Percentiles rank a stretch among this genome's conserved stretches.
These are phyloP conservation scores for Steinernema feltiae DNA, from an alignment of 1,140 invertebrate species.

Conservation along the genomic window DNA sequence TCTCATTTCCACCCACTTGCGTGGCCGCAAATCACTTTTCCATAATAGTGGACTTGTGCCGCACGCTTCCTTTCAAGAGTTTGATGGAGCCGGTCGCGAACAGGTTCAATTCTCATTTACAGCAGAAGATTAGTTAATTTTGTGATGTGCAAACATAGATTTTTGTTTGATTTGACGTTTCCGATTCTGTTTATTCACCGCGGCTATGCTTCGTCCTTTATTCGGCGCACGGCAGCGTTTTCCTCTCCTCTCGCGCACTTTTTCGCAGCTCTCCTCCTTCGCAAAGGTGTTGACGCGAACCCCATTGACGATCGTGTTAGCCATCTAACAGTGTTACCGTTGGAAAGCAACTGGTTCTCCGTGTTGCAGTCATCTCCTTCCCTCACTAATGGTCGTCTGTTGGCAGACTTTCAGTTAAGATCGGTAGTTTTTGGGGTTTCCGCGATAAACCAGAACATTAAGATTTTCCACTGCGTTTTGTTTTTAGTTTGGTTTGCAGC, in stretches of 20 bases:
- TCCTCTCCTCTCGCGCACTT: not conserved
- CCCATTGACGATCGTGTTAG: not conserved
- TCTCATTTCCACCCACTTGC: no score
- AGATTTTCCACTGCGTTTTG: not conserved
- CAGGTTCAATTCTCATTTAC: no score
- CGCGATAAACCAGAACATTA: not conserved
- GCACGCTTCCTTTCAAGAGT: no score
- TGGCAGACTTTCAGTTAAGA: not conserved
- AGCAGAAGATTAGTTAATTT: not conserved
- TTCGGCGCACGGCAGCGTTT: not conserved
- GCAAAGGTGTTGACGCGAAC: not conserved
- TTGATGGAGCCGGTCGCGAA: no score
- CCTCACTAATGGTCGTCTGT: not conserved
- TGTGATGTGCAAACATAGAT: not conserved
- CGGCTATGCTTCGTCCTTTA: not conserved
- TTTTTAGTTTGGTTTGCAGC: no score
- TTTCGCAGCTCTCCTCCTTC: not conserved
- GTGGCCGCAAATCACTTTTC: no score
- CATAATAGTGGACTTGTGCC: no score
- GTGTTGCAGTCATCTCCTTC: not conserved
- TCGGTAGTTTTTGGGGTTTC: not conserved
- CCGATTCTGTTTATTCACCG: conserved; percentile 11
- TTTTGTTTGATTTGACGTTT: conserved; percentile 7
- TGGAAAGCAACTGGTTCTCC: not conserved
- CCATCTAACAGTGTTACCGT: not conserved